Conservation (phyloP, 2,888 invertebrate species). For the Papilio protenor region DNA sequence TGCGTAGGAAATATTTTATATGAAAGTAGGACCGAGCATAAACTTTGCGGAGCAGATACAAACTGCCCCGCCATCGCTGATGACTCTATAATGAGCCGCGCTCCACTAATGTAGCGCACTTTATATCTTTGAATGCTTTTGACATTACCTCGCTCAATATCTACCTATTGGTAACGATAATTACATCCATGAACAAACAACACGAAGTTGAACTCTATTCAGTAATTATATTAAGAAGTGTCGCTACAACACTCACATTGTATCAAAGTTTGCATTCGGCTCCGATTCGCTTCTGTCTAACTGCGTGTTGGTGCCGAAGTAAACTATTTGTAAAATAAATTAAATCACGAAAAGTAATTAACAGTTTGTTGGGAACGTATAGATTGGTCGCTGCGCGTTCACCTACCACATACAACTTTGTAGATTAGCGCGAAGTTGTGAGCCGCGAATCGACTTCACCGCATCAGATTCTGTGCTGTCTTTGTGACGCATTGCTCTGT, state of each 20-base stretch:
- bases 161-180: neutral
- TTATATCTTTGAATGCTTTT: neutral
- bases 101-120: neutral
- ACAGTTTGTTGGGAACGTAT: neutral
- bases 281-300: neutral
- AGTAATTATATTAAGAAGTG: neutral
- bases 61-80: neutral
- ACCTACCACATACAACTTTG: neutral
- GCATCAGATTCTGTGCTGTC: neutral
- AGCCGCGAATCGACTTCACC: neutral
- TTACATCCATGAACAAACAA: neutral
- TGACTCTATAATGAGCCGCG: constrained; percentile 27
- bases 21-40: neutral
- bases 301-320: neutral
- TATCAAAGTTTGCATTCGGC: neutral
- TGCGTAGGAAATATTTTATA: neutral
- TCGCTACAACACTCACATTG: neutral
- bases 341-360: constrained; percentile 14
- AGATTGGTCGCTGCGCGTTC: neutral
- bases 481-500: neutral
- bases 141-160: neutral
- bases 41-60: neutral
- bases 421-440: neutral
- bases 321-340: constrained; percentile 16
- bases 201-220: neutral